Base-by-base conservation (phyloP, 2,797 vertebrate species). In the Crocodylus rhombifer region DNA sequence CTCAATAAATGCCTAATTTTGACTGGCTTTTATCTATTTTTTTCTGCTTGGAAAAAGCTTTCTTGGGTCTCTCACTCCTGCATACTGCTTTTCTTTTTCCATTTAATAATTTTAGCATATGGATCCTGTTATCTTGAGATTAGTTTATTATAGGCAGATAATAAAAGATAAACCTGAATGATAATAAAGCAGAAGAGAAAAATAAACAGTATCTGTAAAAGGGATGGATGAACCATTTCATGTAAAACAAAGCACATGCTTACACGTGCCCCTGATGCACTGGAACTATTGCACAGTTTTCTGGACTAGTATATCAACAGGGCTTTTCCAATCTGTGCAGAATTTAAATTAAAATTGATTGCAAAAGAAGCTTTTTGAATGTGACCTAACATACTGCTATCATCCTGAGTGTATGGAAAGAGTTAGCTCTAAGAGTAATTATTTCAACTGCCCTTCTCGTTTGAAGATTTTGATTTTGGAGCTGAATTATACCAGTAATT, bases 161-260 rank as follows among this genome's bases (percentile, higher is more conserved):
- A 86, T 61, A 69, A 89, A 90, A 89, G 77, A 89, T 64, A 91
- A 91, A 89, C 51, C 86, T 26, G 15, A 26, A 51, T 71, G 23
- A 77, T 87, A 82, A 87, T 63, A 90, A 84, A 82, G 20, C 16
- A 90, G 86, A 82, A 91, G 88, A 87, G 86, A 86, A 91, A 88
- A 94, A 86, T 11, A 90, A 91, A 77, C 58, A 63, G 25, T 21
- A 28, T 62, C 64, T 79, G 25, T 42, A 83, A 18, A 20, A 78
- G 57, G 33, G 33, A 18, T 88, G 76, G 55, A 55, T 26, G 65
- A 51, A 75, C 25, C 65, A 74, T 9, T 42, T 88, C 2, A 1
- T 28, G 26, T 71, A 33, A 82, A 80, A 56, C 23, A 89, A 78
- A 75, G 63, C 1, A 10, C 13, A 61, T 51, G 42, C 42, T 51